Percentiles rank a stretch among this genome's conserved stretches.
Conservation (phyloP, 2,113 vertebrate genomes). For the Felis catus region F.catus_Fca126_mat1.0 CM031417.1:72318001-72318500, state of each 20-base stretch:
- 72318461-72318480: not conserved
- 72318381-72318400: not conserved
- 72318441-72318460: not conserved
- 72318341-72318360: not conserved
- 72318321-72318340: not conserved
- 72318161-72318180: constrained; percentile 5
- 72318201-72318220: not conserved
- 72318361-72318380: not conserved
- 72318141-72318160: constrained; percentile 27
- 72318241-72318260: not conserved
- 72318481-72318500: not conserved
- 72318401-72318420: not conserved
- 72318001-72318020: not conserved
- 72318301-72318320: not conserved
- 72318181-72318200: not conserved
- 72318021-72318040: constrained; percentile 15
- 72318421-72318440: constrained; percentile 2
- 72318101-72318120: not conserved
- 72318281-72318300: not conserved
- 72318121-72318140: not conserved
- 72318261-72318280: not conserved
- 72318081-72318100: not conserved
- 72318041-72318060: not conserved
- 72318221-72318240: not conserved
- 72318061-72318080: not conserved